These are phyloP conservation scores for Hippocampus zosterae DNA, from an alignment of 2,113 vertebrate genomes.

Conservation along the genomic window DNA sequence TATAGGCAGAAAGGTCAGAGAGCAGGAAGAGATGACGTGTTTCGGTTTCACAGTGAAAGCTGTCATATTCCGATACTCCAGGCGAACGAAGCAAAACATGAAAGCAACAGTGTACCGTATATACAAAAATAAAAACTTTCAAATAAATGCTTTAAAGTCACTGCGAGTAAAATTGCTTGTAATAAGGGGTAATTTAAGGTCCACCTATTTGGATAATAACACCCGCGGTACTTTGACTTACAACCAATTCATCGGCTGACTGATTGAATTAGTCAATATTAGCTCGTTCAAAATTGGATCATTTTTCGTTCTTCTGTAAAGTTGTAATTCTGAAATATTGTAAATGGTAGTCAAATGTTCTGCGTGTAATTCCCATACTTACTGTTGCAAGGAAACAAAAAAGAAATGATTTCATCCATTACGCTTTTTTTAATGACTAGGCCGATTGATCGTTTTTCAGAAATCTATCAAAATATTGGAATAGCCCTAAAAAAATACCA, in stretches of 20 bases:
- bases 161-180: not conserved
- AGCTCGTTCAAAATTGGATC: not conserved
- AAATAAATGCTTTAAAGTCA: not conserved
- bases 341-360: no score
- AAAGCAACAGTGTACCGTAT: slow-evolving; percentile 2
- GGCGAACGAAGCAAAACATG: slow-evolving; percentile 22
- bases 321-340: no score
- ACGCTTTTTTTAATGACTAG: no score
- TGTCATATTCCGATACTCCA: slow-evolving; percentile 25
- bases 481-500: no score
- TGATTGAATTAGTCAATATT: not conserved
- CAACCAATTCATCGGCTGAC: not conserved
- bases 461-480: no score
- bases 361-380: no score
- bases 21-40: slow-evolving; percentile 21
- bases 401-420: no score
- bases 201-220: not conserved
- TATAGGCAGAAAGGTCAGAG: slow-evolving; percentile 14
- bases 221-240: slow-evolving; percentile 13
- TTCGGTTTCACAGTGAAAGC: slow-evolving; percentile 28
- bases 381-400: no score
- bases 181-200: no score
- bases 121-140: not conserved
- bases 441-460: no score
- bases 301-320: no score